These are phyloP conservation scores for Alviniconcha marisindica DNA, from an alignment of 1,140 invertebrate species.

Conservation along the genomic window DNA sequence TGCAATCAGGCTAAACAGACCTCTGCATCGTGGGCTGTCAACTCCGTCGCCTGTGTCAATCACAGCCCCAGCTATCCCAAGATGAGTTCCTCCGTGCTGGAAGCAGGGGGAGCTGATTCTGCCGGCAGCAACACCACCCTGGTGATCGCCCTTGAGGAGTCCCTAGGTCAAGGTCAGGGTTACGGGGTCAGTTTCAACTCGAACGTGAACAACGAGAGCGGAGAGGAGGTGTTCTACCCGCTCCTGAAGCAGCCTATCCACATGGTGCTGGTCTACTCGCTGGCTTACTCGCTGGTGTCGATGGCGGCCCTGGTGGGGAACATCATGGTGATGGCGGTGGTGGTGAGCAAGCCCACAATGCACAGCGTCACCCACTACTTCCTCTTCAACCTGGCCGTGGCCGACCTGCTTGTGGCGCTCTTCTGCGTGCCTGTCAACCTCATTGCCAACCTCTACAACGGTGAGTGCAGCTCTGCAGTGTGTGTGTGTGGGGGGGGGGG, in stretches of 20 bases:
- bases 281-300: constrained; percentile 80
- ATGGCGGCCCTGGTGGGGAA: constrained; percentile 89
- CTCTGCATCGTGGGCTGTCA: too few species aligned
- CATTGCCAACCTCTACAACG: constrained; percentile 74
- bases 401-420: constrained; percentile 92
- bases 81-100: too few species aligned
- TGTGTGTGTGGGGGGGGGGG: neutral
- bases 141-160: too few species aligned
- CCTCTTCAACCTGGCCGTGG: constrained; percentile 93
- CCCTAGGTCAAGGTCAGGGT: neutral
- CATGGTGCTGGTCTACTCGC: constrained; percentile 63
- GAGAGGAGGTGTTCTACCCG: constrained; percentile 41
- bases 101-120: too few species aligned
- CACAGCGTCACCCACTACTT: constrained; percentile 95
- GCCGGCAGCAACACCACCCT: too few species aligned
- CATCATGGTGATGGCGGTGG: constrained; percentile 89
- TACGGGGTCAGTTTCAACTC: neutral
- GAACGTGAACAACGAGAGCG: neutral
- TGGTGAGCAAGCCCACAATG: constrained; percentile 90
- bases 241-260: constrained; percentile 58
- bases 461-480: constrained; percentile 46
- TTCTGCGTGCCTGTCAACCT: constrained; percentile 92
- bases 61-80: too few species aligned
- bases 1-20: too few species aligned
- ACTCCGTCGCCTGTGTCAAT: too few species aligned